A percentile compares a stretch with the other conserved stretches of the same genome.
These are phyloP conservation scores for Tragelaphus imberbis DNA, from an alignment of 2,113 vertebrate species.

Conservation along the genomic window DNA sequence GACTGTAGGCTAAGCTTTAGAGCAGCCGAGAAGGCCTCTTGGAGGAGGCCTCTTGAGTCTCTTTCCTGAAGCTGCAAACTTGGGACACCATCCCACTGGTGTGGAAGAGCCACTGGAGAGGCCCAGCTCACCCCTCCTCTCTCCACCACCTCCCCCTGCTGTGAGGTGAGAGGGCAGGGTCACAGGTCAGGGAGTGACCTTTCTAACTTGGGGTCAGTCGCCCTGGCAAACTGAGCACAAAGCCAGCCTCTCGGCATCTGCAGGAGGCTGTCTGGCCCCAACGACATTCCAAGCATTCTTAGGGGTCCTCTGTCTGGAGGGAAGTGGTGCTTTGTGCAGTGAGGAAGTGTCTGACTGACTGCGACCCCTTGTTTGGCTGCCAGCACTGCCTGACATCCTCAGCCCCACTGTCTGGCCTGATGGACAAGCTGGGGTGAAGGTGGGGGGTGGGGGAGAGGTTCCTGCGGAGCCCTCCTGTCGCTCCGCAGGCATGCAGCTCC, in stretches of 20 bases:
- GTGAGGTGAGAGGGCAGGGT: slow-evolving; percentile 8
- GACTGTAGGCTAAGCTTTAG: not conserved
- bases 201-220: slow-evolving; percentile 47
- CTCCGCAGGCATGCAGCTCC: not conserved
- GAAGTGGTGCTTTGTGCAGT: not conserved
- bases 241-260: slow-evolving; percentile 22
- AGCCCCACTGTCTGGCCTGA: slow-evolving; percentile 7
- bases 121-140: not conserved
- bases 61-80: not conserved
- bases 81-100: not conserved
- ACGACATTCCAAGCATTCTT: slow-evolving; percentile 71
- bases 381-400: not conserved
- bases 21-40: not conserved
- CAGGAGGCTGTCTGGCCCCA: not conserved
- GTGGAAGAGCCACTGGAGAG: not conserved
- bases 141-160: not conserved
- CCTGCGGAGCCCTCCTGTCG: not conserved
- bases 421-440: not conserved
- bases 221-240: slow-evolving; percentile 40
- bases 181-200: slow-evolving; percentile 46
- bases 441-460: not conserved
- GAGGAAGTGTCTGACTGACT: slow-evolving; percentile 34
- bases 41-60: not conserved
- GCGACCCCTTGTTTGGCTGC: slow-evolving; percentile 49
- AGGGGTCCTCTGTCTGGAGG: slow-evolving; percentile 34